A percentile compares a stretch with the other conserved stretches of the same genome.
phyloP scores from a whole-genome alignment of 2,797 vertebrate species.

The Gila robusta region DNA sequence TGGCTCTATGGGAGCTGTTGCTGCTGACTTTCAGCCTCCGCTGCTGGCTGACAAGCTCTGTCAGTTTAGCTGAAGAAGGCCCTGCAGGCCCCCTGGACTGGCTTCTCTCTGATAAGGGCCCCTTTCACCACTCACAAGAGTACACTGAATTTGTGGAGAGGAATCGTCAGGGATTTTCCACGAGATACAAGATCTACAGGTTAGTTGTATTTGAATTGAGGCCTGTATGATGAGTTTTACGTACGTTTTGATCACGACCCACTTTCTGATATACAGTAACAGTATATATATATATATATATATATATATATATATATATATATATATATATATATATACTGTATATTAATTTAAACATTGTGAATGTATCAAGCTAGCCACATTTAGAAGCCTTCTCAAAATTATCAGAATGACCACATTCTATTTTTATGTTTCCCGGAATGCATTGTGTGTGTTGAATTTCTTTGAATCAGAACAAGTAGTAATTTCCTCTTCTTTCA shows the following conservation, averaged over 20 bases:
- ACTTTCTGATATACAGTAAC: neutral
- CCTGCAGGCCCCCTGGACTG: conserved; percentile 95
- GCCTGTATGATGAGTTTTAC: neutral
- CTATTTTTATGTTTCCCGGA: neutral
- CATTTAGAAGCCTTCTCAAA: neutral
- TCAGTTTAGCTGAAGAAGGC: conserved; percentile 89
- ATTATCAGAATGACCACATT: neutral
- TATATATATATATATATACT: neutral
- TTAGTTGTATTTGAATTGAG: conserved; percentile 68
- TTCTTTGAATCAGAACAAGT: neutral
- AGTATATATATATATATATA: neutral
- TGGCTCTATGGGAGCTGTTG: conserved; percentile 94
- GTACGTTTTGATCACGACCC: neutral
- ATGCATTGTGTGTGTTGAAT: neutral
- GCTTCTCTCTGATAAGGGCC: conserved; percentile 98
- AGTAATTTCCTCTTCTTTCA: neutral
- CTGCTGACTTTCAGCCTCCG: conserved; percentile 93
- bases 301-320: too few species aligned
- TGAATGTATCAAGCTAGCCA: neutral
- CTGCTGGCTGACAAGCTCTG: conserved; percentile 85
- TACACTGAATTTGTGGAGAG: conserved; percentile 98
- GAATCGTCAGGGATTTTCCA: conserved; percentile 96
- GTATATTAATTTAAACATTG: neutral
- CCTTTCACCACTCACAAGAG: conserved; percentile 96
- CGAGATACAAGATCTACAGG: conserved; percentile 99